Conservation (phyloP, 2,113 vertebrate species). For the Takifugu bimaculatus region DNA sequence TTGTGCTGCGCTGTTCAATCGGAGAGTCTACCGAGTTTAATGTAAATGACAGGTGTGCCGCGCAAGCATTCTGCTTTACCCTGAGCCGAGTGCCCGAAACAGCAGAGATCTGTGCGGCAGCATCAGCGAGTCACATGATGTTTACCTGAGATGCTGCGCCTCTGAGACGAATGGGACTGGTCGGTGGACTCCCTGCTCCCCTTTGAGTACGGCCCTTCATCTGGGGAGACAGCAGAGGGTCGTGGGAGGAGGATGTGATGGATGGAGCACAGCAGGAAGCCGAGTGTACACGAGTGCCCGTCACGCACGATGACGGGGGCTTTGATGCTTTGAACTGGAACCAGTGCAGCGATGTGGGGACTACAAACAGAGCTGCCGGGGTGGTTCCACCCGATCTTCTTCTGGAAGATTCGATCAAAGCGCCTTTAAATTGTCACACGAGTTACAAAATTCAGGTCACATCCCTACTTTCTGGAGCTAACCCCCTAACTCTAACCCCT, state of each 20-base stretch:
- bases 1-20: slow-evolving; percentile 59
- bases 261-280: slow-evolving; percentile 25
- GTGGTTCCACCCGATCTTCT: too few relatives aligned
- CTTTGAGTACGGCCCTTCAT: slow-evolving; percentile 93
- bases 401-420: too few relatives aligned
- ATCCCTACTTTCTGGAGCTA: too few relatives aligned
- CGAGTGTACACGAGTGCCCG: slow-evolving; percentile 20
- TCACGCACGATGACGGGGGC: slow-evolving; percentile 4
- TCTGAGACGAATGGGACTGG: slow-evolving; percentile 78
- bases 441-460: too few relatives aligned
- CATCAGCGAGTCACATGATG: slow-evolving; percentile 5
- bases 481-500: slow-evolving; percentile 26
- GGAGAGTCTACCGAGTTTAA: slow-evolving; percentile 32
- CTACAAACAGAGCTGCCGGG: too few relatives aligned
- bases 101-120: not conserved
- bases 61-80: slow-evolving; percentile 42
- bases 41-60: slow-evolving; percentile 55
- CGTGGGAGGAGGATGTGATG: slow-evolving; percentile 9
- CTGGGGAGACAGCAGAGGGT: slow-evolving; percentile 70
- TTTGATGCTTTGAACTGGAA: too few relatives aligned
- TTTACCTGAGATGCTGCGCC: slow-evolving; percentile 92
- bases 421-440: too few relatives aligned
- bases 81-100: slow-evolving; percentile 56
- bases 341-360: too few relatives aligned
- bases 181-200: slow-evolving; percentile 84